Evolutionary conservation across 2,797 vertebrate genomes (phyloP), one percentile per base, ranked within the genome.

Genomic region (Chelidonichthys spinosus): DNA sequence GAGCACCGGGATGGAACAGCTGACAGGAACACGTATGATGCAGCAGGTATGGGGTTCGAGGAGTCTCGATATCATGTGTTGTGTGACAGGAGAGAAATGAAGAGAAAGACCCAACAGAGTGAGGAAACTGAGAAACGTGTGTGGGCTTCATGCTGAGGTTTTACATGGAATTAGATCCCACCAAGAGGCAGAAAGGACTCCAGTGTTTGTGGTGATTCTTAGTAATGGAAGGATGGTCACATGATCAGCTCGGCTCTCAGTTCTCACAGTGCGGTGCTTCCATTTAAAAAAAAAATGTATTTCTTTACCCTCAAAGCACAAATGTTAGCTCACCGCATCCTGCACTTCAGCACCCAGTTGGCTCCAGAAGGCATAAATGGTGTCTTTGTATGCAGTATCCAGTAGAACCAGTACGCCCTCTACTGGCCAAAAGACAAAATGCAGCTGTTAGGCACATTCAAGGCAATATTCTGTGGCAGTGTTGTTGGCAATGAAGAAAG

Each of bases 331-430:
- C 68, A 36, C 42, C 72, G 64, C 40, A 70, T 68, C 35, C 56
- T 64, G 69, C 67, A 78, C 79, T 63, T 60, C 13, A 72, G 42
- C 79, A 39, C 46, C 52, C 69, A 63, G 58, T 46, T 69, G 52
- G 37, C 37, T 74, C 54, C 55, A 74, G 43, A 47, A 70, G 64
- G 40, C 65, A 79, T 75, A 63, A 75, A 60, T 32, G 56, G 37
- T 32, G 74, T 11, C 81, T 79, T 68, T 79, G 77, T 83, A 15
- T 25, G 54, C 11, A 32, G 44, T 4, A 14, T 85, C 72, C 54
- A 63, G 73, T 82, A 69, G 85, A 87, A 67, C 88, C 61, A 86
- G 47, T 43, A 4, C 72, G 44, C 89, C 85, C 91, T 88, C 93
- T 90, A 43, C 82, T 90, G 93, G 85, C 42, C 1, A 7, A 61